Base-by-base conservation (phyloP, 1,140 invertebrate species). In the Papilio xuthus region DNA sequence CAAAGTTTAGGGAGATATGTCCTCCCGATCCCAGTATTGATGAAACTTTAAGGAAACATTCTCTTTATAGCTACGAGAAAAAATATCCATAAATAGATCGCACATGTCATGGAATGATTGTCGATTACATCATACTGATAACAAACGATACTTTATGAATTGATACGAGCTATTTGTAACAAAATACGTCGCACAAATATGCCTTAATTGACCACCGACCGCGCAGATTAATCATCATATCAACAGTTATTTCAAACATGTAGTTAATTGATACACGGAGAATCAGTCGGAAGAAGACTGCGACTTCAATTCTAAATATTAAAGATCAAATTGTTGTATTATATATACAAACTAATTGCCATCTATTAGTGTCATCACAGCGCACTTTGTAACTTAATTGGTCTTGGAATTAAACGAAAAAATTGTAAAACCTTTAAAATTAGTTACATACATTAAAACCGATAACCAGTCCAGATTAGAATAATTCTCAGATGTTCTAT, bases 201-300 rank as follows among this genome's bases (percentile, higher is more conserved):
- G 60, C 15, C 26, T 67, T 67, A 67, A 67, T 67, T 67, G 60
- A 67, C 26, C 60, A 60, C 23, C 23, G 56, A 26, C 56, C 23
- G 56, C 56, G 56, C 56, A 60, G 9, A 60, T 60, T 60, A 60
- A 60, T 60, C 56, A 60, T 60, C 18, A 60, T 60, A 60, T 60
- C 0, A 60, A 28, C 56, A 26, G 23, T 60, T 60, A 60, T 60
- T 60, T 60, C 9, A n/a, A 60, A 20, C 56, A 26, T 26, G 23
- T 9, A 26, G 20, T 60, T 60, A 60, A 60, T 60, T 60, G 56
- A 60, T 28, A 60, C 23, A 26, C 23, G 9, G 56, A 26, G 2
- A 26, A 26, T 26, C 2, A 3, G 56, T 28, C 23, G 56, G 23
- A 26, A 60, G 23, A 2, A n/a, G 56, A 60, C 20, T n/a, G 8